Evolutionary conservation across 1,140 invertebrate species (phyloP).

Genomic region (Drosophila truncata): DNA sequence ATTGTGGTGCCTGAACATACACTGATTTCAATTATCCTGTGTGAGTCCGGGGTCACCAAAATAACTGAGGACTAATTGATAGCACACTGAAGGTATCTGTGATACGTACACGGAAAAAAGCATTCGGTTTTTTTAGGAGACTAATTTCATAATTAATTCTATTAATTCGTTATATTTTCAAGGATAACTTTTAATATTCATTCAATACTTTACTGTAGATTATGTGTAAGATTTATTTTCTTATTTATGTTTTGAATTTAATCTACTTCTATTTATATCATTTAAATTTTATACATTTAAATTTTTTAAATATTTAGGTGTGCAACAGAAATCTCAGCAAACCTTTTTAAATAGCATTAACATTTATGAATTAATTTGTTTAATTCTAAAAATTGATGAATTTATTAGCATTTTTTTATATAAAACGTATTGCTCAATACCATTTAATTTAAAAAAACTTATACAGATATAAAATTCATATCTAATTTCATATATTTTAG

Average conservation of each 20-base stretch:
- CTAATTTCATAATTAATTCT: neutral
- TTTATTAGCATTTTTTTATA: neutral
- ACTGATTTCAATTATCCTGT: conserved; percentile 50
- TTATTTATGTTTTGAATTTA: too few species aligned
- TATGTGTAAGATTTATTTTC: too few species aligned
- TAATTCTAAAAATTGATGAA: too few species aligned
- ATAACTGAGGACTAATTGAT: conserved; percentile 41
- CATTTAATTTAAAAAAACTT: too few species aligned
- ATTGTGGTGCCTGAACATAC: conserved; percentile 38
- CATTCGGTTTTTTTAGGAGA: too few species aligned
- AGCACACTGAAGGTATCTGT: conserved; percentile 15
- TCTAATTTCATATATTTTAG: neutral
- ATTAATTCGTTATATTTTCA: neutral
- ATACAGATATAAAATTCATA: too few species aligned
- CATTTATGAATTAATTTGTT: neutral
- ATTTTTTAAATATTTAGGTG: neutral
- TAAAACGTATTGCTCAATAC: too few species aligned
- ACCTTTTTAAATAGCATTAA: neutral
- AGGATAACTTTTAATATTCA: neutral
- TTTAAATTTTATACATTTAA: too few species aligned
- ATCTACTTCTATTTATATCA: too few species aligned
- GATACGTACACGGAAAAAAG: neutral
- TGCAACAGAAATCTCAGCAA: neutral
- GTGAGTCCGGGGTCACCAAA: conserved; percentile 26
- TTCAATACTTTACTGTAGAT: too few species aligned